Conservation (phyloP, 2,888 invertebrate genomes). For the Euplagia quadripunctaria region DNA sequence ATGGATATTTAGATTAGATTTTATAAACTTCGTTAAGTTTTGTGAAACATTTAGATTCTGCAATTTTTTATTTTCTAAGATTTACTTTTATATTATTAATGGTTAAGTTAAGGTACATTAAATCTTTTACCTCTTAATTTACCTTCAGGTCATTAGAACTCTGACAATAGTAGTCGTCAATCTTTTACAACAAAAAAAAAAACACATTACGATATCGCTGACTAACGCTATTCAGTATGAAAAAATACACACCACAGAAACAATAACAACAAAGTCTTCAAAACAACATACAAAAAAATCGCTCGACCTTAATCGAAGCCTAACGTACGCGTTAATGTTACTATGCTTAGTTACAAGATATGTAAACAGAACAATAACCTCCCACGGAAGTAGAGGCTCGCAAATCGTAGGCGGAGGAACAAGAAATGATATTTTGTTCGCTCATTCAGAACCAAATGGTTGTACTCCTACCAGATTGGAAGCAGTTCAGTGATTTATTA, state of each 20-base stretch:
- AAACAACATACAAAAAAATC: slow-evolving; percentile 30
- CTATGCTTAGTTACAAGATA: slow-evolving; percentile 52
- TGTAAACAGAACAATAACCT: slow-evolving; percentile 66
- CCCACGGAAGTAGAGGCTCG: slow-evolving; percentile 52
- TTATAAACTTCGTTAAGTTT: neutral
- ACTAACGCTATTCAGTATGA: slow-evolving; percentile 14
- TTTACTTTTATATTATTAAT: neutral
- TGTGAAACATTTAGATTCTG: neutral
- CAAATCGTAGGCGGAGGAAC: slow-evolving; percentile 51
- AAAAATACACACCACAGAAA: slow-evolving; percentile 21
- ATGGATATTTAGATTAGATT: too few relatives aligned
- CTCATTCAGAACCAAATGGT: slow-evolving; percentile 15
- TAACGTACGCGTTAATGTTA: slow-evolving; percentile 45
- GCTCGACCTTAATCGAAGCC: slow-evolving; percentile 44
- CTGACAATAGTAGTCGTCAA: slow-evolving; percentile 8
- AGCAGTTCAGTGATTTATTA: slow-evolving; percentile 16
- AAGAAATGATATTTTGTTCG: slow-evolving; percentile 25
- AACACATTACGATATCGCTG: slow-evolving; percentile 10
- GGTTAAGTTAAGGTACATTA: neutral
- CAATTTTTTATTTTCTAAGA: neutral
- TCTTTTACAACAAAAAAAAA: slow-evolving; percentile 18
- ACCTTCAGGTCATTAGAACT: neutral
- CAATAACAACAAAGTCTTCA: slow-evolving; percentile 27
- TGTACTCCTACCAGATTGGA: slow-evolving; percentile 10
- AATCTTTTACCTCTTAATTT: slow-evolving; percentile 11